Evolutionary conservation across 92 coral and sea anemone species (phyloP), one percentile per base, ranked within the genome.

Genomic region (Porites evermanni): DNA sequence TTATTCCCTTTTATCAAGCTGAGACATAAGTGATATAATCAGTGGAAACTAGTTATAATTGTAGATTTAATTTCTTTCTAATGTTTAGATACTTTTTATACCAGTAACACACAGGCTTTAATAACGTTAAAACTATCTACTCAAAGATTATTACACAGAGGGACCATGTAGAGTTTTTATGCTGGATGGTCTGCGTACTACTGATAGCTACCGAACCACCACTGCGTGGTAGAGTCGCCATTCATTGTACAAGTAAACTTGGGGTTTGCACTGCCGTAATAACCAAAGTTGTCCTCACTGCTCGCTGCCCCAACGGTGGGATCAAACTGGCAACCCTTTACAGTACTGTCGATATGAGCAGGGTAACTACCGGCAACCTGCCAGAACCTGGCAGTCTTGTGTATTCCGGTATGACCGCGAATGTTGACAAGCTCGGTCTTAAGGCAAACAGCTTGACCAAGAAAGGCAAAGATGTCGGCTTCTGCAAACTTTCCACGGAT

Each of bases 181-280:
- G 6, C 24, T 8, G 14, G 8, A 47, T 71, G 56, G 4, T 51
- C 60, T 50, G 17, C 13, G 23, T 8, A 3, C 53, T 76, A 76
- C 23, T 76, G 81, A 72, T 89, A 88, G 32, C 96, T 94, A 69
- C 96, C 94, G 54, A 93, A 91, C 94, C 91, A 91, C 94, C 92
- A 93, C 87, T 92, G 89, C 17, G 93, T 92, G 38, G 95, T 89
- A 23, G 91, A 80, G 72, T 70, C 70, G 65, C 54, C 73, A 70
- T 76, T 74, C 53, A 93, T 89, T 26, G 92, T 91, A 29, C 96
- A 93, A 60, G 94, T 89, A 88, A 93, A 93, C 61, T 85, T 91
- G 1, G 74, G 80, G 64, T 93, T 93, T 24, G 68, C 71, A 18
- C 2, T 1, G 12, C 12, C 2, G 74, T 77, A 82, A 44, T 14